Base-by-base conservation (phyloP, 2,888 invertebrate genomes). In the Elysia crispata region DNA sequence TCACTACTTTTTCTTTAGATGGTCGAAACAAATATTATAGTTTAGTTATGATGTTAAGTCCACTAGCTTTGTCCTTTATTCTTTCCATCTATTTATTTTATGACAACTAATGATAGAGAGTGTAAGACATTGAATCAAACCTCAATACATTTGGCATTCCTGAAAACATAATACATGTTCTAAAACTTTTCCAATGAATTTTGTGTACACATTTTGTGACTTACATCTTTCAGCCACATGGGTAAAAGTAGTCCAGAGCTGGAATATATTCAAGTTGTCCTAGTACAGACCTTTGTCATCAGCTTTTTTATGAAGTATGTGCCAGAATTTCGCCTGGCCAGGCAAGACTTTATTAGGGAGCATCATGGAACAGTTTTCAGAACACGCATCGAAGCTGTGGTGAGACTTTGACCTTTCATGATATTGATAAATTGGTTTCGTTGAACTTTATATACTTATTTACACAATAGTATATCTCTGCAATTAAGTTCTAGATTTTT, bases 281-380 rank as follows among this genome's bases (percentile, higher is more conserved):
- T 80, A 33, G 23, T 69, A 5, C 80, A 76, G n/a, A 62, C 31
- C 8, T 60, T 28, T 50, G 15, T 49, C 1, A 25, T 80, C 1
- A 62, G 28, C 25, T 80, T 80, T 62, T 57, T 80, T 23, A 13
- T 75, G 30, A 80, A 76, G 23, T 80, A 80, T 50, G 62, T 80
- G 49, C 76, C 76, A 30, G 33, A 31, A 23, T 75, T 28, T 33
- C 70, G 31, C n/a, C 13, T 62, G 5, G 70, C 41, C 8, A 69
- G 33, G 66, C 20, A 70, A 13, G 80, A 80, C 1, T 80, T 80
- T 33, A 80, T 80, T 11, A 57, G 70, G 15, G 49, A 76, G 28
- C 33, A 80, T 57, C 64, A 64, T 30, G 75, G 60, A 23, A 80
- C 80, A 30, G 70, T 41, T 23, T 80, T 80, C 62, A 80, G 70